These are phyloP conservation scores for Chaetops frenatus DNA, from an alignment of 2,113 vertebrate genomes.

Conservation along the genomic window DNA sequence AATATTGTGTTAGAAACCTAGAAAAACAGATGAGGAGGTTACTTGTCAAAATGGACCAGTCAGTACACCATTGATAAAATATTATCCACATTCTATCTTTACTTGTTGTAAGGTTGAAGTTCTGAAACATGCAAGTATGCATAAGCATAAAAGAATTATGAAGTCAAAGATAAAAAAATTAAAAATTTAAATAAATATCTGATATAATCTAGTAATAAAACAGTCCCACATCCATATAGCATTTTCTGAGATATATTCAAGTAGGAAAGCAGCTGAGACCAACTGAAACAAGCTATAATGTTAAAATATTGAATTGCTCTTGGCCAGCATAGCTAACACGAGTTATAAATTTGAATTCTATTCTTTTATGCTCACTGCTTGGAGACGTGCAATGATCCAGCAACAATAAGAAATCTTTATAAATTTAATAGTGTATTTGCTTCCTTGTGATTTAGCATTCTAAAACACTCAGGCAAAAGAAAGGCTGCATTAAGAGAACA, in stretches of 20 bases:
- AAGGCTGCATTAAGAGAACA: background rate
- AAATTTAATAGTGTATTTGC: background rate
- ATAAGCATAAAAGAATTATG: background rate
- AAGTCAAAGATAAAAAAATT: background rate
- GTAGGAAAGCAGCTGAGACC: conserved; percentile 6
- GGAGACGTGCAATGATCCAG: background rate
- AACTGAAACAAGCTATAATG: background rate
- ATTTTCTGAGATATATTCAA: background rate
- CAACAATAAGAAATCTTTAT: background rate
- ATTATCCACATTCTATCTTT: background rate
- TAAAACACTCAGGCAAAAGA: background rate
- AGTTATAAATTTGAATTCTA: conserved; percentile 4
- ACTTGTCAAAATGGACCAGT: background rate
- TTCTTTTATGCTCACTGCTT: background rate
- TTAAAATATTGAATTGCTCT: conserved; percentile 29
- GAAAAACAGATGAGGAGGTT: background rate
- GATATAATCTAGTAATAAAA: background rate
- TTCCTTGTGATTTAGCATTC: background rate
- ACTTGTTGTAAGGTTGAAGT: background rate
- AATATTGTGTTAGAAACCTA: background rate
- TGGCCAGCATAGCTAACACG: background rate
- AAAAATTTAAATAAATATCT: background rate
- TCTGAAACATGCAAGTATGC: background rate
- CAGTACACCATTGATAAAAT: background rate
- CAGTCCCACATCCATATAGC: background rate